Percentiles rank a stretch among this genome's conserved stretches.
Conservation (phyloP, 2,888 invertebrate species). For the Diachrysia chrysitis region DNA sequence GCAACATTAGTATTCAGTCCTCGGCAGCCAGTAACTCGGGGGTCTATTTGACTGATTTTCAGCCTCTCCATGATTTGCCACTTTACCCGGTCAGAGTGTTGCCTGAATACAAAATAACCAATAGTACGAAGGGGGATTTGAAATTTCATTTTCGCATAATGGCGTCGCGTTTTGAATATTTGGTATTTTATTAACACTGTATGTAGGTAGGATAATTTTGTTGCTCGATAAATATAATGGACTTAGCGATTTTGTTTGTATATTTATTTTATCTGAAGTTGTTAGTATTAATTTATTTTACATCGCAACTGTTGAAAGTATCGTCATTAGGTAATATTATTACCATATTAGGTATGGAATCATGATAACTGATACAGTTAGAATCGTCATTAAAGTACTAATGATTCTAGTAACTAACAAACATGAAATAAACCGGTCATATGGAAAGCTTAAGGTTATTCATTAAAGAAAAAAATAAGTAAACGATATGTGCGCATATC, state of each 20-base stretch:
- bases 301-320: neutral
- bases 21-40: conserved; percentile 79
- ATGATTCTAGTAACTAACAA: too few species aligned
- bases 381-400: neutral
- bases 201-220: conserved; percentile 50
- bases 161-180: conserved; percentile 82
- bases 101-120: conserved; percentile 83
- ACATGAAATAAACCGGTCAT: too few species aligned
- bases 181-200: conserved; percentile 70
- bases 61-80: conserved; percentile 88
- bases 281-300: conserved; percentile 9
- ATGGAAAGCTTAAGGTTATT: too few species aligned
- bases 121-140: conserved; percentile 76
- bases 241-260: conserved; percentile 54
- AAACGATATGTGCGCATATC: too few species aligned
- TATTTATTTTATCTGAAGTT: conserved; percentile 26
- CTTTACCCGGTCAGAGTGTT: conserved; percentile 86
- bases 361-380: neutral
- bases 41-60: conserved; percentile 89
- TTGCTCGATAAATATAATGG: conserved; percentile 50
- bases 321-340: neutral
- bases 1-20: conserved; percentile 76
- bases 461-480: too few species aligned
- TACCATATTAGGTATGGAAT: too few species aligned
- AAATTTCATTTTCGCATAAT: conserved; percentile 86